Base-by-base conservation (phyloP, 1,140 invertebrate species). In the Caenorhabditis briggsae region DNA sequence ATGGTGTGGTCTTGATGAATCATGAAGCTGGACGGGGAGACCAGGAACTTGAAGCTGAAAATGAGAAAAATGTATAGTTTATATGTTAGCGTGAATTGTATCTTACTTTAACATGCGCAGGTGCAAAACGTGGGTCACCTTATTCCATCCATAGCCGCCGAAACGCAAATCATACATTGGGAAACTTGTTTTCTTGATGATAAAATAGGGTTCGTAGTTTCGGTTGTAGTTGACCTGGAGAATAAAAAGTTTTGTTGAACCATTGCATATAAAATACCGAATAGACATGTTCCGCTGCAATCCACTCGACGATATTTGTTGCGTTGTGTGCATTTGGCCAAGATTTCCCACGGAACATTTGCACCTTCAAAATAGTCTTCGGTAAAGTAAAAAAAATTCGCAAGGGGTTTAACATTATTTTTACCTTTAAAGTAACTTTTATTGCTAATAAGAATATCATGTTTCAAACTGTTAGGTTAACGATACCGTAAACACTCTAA, bases 101-200 rank as follows among this genome's bases (percentile, higher is more conserved):
- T 23, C 46, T 23, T 87, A 94, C 92, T 95, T 95, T 91, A 95
- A 94, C 53, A 96, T 96, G 90, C 96, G 95, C 61, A 98, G 93
- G 93, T 97, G 95, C 94, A 97, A 96, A 53, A 96, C 95, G 92
- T 97, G 96, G 0, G 82, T 65, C 5, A 94, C 93, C 95, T 97
- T 98, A 93, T 98, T 97, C 96, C 96, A 98, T 1, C 97, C 97
- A 93, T 97, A 98, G 18, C 97, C 97, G 58, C 97, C 95, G 93
- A 97, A 98, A 89, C 96, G 93, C 14, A 95, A 94, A 92, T 98
- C 96, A 92, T 96, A 98, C 88, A 94, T 93, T 5, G 96, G 95
- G 55, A 96, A 95, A 78, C 95, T 94, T 0, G 14, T 16, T 88
- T 94, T 95, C 53, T 95, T 94, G 0, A 96, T 95, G 0, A 97